These are phyloP conservation scores for Caenorhabditis latens DNA, from an alignment of 1,140 invertebrate genomes.

Conservation along the genomic window DNA sequence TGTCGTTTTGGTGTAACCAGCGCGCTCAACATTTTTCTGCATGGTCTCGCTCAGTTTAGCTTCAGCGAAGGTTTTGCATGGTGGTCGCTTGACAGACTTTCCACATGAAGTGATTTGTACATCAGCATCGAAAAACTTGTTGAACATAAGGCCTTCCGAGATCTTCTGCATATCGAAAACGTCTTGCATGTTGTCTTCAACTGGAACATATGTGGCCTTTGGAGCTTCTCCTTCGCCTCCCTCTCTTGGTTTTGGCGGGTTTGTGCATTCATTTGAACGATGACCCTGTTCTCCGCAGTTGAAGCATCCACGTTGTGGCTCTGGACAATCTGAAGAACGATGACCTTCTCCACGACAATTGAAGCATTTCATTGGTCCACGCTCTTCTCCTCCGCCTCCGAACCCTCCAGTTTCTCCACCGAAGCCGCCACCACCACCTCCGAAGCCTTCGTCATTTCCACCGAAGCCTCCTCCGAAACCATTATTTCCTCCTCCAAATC, in stretches of 20 bases:
- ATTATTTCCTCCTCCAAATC: conserved; percentile 61
- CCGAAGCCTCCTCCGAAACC: conserved; percentile 73
- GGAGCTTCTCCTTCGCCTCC: conserved; percentile 30
- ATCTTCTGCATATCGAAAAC: conserved; percentile 83
- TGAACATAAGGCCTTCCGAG: conserved; percentile 82
- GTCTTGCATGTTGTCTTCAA: conserved; percentile 81
- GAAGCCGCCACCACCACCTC: conserved; percentile 32
- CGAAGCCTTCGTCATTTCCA: conserved; percentile 45
- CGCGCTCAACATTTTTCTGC: conserved; percentile 85
- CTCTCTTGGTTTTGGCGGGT: conserved; percentile 49
- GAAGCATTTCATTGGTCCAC: conserved; percentile 48
- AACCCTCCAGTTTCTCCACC: conserved; percentile 57
- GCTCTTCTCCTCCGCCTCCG: conserved; percentile 40
- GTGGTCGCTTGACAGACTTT: not conserved
- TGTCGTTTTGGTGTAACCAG: conserved; percentile 87
- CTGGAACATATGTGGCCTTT: conserved; percentile 83
- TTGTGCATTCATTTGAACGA: conserved; percentile 51
- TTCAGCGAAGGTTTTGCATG: conserved; percentile 45
- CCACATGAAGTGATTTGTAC: conserved; percentile 73
- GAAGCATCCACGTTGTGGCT: conserved; percentile 51
- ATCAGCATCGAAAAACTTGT: conserved; percentile 84
- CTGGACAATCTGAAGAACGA: conserved; percentile 49
- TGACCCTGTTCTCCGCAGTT: conserved; percentile 61
- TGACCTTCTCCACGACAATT: conserved; percentile 58
- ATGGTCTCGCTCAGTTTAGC: conserved; percentile 31